phyloP scores from a whole-genome alignment of 2,797 vertebrate species.

The Columba guinea region DNA sequence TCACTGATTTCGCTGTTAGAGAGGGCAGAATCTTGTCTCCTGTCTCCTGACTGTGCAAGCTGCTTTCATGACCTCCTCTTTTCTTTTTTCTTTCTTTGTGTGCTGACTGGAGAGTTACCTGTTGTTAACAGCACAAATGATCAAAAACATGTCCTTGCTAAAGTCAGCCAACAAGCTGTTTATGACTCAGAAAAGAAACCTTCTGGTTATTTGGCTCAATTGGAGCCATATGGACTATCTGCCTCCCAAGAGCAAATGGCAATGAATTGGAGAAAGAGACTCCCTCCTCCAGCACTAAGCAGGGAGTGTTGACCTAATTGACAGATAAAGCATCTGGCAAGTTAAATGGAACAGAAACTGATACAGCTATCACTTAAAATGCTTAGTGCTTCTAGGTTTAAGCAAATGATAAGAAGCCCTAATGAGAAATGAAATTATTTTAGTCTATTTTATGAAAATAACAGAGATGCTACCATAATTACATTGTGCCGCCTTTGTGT shows the following conservation, averaged over 20 bases:
- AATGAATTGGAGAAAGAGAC: background rate
- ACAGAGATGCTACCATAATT: background rate
- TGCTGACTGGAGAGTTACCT: background rate
- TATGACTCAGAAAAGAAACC: conserved; percentile 37
- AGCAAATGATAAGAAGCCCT: background rate
- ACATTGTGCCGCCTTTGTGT: background rate
- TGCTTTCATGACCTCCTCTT: background rate
- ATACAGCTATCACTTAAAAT: background rate
- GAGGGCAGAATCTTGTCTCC: background rate
- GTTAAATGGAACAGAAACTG: background rate
- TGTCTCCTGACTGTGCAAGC: background rate
- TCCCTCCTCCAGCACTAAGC: background rate
- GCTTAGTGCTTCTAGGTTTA: background rate
- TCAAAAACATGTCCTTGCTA: conserved; percentile 19
- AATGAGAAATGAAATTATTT: background rate
- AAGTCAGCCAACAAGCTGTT: conserved; percentile 55
- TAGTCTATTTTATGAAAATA: background rate
- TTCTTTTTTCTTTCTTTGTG: background rate
- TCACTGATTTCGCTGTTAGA: background rate
- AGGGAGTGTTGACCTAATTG: background rate
- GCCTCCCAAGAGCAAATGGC: conserved; percentile 18
- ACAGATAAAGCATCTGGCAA: background rate
- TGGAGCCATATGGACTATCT: conserved; percentile 36
- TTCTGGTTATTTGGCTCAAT: conserved; percentile 45
- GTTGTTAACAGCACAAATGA: conserved; percentile 7